A percentile compares a stretch with the other conserved stretches of the same genome.
phyloP scores from a whole-genome alignment of 2,888 invertebrate genomes.

The Automeris io region DNA sequence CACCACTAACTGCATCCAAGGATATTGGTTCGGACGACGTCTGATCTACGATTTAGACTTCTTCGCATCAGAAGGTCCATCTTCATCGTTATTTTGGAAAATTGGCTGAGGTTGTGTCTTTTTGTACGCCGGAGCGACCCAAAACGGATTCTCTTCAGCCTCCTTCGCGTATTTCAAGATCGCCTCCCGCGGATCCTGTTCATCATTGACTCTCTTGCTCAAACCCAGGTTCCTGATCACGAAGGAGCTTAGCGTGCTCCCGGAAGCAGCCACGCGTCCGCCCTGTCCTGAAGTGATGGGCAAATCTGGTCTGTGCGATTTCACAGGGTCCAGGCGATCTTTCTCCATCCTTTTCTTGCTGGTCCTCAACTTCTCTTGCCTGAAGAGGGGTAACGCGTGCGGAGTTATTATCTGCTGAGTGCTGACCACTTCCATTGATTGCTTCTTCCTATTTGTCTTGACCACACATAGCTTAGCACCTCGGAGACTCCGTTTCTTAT shows the following conservation, averaged over 20 bases:
- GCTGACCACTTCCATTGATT: slow-evolving; percentile 90
- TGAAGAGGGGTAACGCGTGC: slow-evolving; percentile 95
- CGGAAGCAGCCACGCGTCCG: slow-evolving; percentile 95
- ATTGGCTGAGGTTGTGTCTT: slow-evolving; percentile 92
- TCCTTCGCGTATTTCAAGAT: slow-evolving; percentile 96
- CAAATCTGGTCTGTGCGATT: slow-evolving; percentile 88
- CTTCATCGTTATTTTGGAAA: slow-evolving; percentile 78
- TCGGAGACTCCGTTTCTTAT: slow-evolving; percentile 88
- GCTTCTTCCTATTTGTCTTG: slow-evolving; percentile 86
- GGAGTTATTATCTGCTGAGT: slow-evolving; percentile 97
- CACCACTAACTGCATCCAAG: no score
- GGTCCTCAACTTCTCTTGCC: slow-evolving; percentile 92
- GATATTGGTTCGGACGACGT: no score
- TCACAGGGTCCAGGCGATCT: slow-evolving; percentile 90
- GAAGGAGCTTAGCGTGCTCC: slow-evolving; percentile 96
- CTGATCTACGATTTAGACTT: slow-evolving; percentile 74
- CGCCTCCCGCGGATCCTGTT: slow-evolving; percentile 96
- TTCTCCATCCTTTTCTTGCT: slow-evolving; percentile 94
- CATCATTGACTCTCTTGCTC: slow-evolving; percentile 93
- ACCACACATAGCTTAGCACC: slow-evolving; percentile 94
- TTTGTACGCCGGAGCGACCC: slow-evolving; percentile 95
- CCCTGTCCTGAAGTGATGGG: slow-evolving; percentile 94
- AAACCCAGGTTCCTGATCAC: slow-evolving; percentile 96
- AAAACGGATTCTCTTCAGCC: slow-evolving; percentile 96
- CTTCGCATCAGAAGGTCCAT: slow-evolving; percentile 72